Evolutionary conservation across 2,797 vertebrate genomes (phyloP), one percentile per base, ranked within the genome.

Genomic region (Gobio occitaniae): DNA sequence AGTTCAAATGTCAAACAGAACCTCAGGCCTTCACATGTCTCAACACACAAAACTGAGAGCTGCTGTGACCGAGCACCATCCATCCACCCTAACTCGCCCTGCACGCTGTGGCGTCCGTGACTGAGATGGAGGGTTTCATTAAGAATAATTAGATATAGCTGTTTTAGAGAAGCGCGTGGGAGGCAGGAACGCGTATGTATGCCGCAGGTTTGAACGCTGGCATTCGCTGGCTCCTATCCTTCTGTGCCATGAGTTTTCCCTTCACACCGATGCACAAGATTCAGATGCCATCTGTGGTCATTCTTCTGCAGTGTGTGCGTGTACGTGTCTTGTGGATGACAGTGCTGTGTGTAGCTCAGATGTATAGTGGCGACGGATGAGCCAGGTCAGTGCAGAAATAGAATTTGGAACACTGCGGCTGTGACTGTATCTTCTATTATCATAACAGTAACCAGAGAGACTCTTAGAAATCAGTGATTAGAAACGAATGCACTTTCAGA

Each of bases 1-100:
- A 90, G 93, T 93, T 91, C 93, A 91, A 90, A 32, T 87, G 84
- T 87, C 84, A 89, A 93, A 94, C 92, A 93, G 87, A 91, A 94
- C 93, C 92, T 84, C 56, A 25, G 81, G 41, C 25, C 48, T 29
- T 54, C 76, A 50, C 66, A 38, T 84, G 84, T 86, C 85, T 90
- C 87, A 91, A 91, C 87, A 86, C 82, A 91, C 89, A 93, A 88
- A 91, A 86, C 81, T 44, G 54, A 71, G 44, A 80, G 36, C 79
- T 59, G 86, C 74, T 84, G 86, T 82, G 56, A 84, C 38, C 6
- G 13, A 86, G 71, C 75, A 76, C 80, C 44, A 68, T 72, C 81
- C n/a, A 84, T 65, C 61, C 86, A 59, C 78, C 85, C 38, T 61
- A 56, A 19, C n/a, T 59, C 6, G 3, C 59, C 63, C 77, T 47